These are phyloP conservation scores for Panagrolaimus sp. DNA, from an alignment of 1,140 invertebrate genomes.

Conservation along the genomic window DNA sequence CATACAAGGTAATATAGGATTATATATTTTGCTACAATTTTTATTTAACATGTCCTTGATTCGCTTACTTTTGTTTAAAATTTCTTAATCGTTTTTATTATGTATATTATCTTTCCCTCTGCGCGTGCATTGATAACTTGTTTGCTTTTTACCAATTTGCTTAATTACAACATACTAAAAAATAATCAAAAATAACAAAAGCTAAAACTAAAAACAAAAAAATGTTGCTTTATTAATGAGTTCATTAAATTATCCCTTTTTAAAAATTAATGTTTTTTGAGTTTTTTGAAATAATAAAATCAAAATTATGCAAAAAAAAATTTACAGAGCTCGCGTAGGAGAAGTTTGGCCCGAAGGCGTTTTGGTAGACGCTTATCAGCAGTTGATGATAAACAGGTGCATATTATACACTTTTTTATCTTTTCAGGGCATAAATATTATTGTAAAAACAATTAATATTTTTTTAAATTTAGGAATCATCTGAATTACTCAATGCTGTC, in stretches of 20 bases:
- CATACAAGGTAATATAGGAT: constrained; percentile 1
- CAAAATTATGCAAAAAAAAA: background rate
- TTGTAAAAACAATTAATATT: background rate
- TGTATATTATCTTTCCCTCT: too few species aligned
- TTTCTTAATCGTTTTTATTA: too few species aligned
- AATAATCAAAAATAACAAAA: too few species aligned
- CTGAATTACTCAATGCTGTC: background rate
- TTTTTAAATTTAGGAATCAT: constrained; percentile 3
- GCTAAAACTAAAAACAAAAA: too few species aligned
- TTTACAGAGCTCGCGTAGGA: constrained; percentile 17
- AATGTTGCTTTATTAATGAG: too few species aligned
- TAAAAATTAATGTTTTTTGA: too few species aligned
- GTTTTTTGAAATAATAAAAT: background rate
- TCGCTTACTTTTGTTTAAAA: constrained; percentile 3
- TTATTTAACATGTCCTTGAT: background rate
- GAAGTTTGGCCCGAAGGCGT: constrained; percentile 15
- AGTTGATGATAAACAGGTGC: constrained; percentile 12
- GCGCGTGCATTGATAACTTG: too few species aligned
- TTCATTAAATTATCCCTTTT: too few species aligned
- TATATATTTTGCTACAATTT: background rate
- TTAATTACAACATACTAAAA: too few species aligned
- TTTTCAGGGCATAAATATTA: too few species aligned
- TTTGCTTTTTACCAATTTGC: too few species aligned
- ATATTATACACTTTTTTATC: background rate
- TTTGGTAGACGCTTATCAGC: constrained; percentile 5